A percentile compares a stretch with the other conserved stretches of the same genome.
Conservation (phyloP, 2,113 vertebrate genomes). For the Apeltes quadracus region DNA sequence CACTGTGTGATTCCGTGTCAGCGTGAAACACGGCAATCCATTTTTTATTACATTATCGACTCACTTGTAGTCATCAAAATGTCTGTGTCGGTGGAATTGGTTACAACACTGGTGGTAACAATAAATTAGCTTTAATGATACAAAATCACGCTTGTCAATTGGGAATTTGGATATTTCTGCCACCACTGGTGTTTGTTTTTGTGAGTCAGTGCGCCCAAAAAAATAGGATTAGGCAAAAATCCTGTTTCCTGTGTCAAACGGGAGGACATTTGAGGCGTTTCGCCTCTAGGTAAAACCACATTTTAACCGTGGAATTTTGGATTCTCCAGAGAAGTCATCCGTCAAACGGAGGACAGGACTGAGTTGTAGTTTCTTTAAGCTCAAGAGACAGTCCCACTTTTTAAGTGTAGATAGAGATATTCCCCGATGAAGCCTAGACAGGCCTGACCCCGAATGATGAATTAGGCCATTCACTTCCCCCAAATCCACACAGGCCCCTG, state of each 20-base stretch:
- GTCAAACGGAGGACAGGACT: conserved; percentile 67
- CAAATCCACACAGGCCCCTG: conserved; percentile 73
- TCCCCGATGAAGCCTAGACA: conserved; percentile 71
- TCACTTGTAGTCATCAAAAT: not conserved
- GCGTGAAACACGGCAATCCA: too few relatives aligned
- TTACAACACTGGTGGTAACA: not conserved
- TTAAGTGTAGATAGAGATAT: conserved; percentile 74
- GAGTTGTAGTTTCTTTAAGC: conserved; percentile 70
- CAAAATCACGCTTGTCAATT: not conserved
- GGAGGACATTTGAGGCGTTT: conserved; percentile 14
- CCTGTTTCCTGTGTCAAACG: conserved; percentile 24
- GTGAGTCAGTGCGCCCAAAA: conserved; percentile 8
- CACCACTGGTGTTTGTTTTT: conserved; percentile 6
- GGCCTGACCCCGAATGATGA: conserved; percentile 71
- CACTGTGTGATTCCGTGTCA: too few relatives aligned
- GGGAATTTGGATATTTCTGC: not conserved
- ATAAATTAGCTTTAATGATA: not conserved
- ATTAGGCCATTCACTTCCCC: conserved; percentile 76
- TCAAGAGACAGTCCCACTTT: conserved; percentile 69
- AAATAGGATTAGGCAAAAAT: conserved; percentile 37
- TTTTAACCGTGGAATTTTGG: conserved; percentile 68
- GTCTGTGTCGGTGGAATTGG: not conserved
- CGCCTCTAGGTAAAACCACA: conserved; percentile 54
- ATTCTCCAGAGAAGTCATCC: conserved; percentile 73
- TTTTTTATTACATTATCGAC: too few relatives aligned